These are phyloP conservation scores for Hymenochirus boettgeri DNA, from an alignment of 2,113 vertebrate genomes.

Conservation along the genomic window DNA sequence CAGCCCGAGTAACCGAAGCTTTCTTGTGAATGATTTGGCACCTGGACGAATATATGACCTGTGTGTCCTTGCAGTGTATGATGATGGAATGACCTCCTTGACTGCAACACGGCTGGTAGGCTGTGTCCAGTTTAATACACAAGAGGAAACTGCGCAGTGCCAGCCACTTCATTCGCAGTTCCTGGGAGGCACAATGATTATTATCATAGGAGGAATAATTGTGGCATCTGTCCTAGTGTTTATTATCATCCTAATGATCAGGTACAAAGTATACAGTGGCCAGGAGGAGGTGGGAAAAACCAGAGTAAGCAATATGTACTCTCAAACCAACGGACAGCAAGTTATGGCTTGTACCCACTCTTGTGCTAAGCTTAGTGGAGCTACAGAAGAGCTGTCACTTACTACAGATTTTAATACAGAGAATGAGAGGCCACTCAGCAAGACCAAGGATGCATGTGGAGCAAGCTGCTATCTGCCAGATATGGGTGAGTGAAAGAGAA, in stretches of 20 bases:
- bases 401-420: conserved; percentile 19
- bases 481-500: conserved; percentile 10
- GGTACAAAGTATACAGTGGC: conserved; percentile 77
- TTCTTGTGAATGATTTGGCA: conserved; percentile 70
- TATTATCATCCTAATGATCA: conserved; percentile 79
- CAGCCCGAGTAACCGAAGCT: conserved; percentile 65
- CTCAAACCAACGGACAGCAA: conserved; percentile 70
- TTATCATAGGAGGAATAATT: conserved; percentile 77
- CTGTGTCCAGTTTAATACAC: conserved; percentile 69
- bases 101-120: conserved; percentile 71
- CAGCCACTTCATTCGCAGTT: conserved; percentile 75
- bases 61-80: conserved; percentile 72
- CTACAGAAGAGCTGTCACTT: conserved; percentile 55
- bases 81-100: conserved; percentile 68
- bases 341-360: conserved; percentile 48
- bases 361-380: conserved; percentile 54
- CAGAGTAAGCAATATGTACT: conserved; percentile 56
- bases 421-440: conserved; percentile 5
- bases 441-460: conserved; percentile 2
- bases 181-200: conserved; percentile 78
- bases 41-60: conserved; percentile 71
- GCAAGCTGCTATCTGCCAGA: conserved; percentile 41
- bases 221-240: conserved; percentile 77
- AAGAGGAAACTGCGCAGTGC: conserved; percentile 67
- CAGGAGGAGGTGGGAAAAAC: conserved; percentile 70